Percentiles rank a stretch among this genome's conserved stretches.
Conservation (phyloP, 2,888 invertebrate species). For the Leptopterna dolabrata region DNA sequence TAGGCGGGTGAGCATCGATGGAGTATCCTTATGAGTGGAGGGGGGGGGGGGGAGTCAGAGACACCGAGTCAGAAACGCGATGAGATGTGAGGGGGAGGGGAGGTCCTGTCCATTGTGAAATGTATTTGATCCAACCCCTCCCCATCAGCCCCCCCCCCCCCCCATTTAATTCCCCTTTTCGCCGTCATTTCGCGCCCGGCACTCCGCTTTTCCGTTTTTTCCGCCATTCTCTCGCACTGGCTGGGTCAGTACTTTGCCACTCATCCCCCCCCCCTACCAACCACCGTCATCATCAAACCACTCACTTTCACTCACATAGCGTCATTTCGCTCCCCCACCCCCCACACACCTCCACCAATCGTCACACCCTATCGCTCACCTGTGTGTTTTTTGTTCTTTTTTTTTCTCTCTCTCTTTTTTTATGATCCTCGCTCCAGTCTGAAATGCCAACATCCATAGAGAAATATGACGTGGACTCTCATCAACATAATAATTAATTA, state of each 20-base stretch:
- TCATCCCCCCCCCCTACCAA: background rate
- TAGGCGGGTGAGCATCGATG: background rate
- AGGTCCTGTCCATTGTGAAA: background rate
- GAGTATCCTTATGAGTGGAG: background rate
- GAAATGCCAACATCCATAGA: background rate
- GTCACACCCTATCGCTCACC: background rate
- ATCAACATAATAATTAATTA: slow-evolving; percentile 18
- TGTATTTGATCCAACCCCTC: background rate
- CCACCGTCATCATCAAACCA: background rate
- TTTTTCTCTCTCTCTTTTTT: background rate
- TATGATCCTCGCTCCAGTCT: background rate
- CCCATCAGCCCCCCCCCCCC: background rate
- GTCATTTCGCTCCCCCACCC: background rate
- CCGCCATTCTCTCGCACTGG: too few relatives aligned
- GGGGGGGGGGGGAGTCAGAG: background rate
- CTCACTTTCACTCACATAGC: background rate
- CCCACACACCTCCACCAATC: background rate
- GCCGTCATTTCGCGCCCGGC: background rate
- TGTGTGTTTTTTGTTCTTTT: background rate
- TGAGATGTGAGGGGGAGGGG: background rate
- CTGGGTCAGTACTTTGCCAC: too few relatives aligned
- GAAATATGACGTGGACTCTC: slow-evolving; percentile 4
- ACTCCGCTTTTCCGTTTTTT: background rate
- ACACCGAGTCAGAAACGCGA: background rate
- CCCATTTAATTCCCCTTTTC: background rate